phyloP scores from a whole-genome alignment of 2,113 vertebrate species.

The Pollachius pollachius region DNA sequence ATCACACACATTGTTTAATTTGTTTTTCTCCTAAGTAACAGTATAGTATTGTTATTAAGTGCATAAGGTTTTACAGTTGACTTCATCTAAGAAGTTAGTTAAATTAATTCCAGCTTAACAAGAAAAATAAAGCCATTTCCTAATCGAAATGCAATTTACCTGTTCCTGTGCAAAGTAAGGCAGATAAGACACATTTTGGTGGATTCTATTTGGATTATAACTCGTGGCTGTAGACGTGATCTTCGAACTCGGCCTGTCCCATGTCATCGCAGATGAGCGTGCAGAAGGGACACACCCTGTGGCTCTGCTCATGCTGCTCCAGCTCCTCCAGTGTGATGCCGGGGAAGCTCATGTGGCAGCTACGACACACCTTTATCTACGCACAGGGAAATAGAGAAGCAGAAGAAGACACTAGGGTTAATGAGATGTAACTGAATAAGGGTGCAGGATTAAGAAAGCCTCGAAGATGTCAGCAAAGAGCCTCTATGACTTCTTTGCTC shows the following conservation, averaged over 20 bases:
- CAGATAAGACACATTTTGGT: too few species aligned
- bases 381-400: conserved; percentile 2
- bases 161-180: too few species aligned
- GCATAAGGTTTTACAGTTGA: too few species aligned
- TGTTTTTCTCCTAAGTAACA: too few species aligned
- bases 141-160: too few species aligned
- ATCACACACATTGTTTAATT: too few species aligned
- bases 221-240: conserved; percentile 72
- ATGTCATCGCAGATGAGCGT: conserved; percentile 66
- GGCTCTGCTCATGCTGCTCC: conserved; percentile 67
- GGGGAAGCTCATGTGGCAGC: conserved; percentile 71
- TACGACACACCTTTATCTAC: conserved; percentile 52
- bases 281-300: conserved; percentile 74
- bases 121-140: too few species aligned
- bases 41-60: too few species aligned
- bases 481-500: too few species aligned
- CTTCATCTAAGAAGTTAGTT: too few species aligned
- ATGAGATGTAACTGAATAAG: conserved; percentile 34
- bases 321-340: conserved; percentile 60
- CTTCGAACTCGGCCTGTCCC: conserved; percentile 67
- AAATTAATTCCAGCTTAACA: too few species aligned
- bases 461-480: conserved; percentile 24
- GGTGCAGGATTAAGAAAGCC: conserved; percentile 26
- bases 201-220: not conserved
- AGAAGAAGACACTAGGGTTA: conserved; percentile 16